phyloP scores from a whole-genome alignment of 2,888 invertebrate species.

The Fabriciana adippe region DNA sequence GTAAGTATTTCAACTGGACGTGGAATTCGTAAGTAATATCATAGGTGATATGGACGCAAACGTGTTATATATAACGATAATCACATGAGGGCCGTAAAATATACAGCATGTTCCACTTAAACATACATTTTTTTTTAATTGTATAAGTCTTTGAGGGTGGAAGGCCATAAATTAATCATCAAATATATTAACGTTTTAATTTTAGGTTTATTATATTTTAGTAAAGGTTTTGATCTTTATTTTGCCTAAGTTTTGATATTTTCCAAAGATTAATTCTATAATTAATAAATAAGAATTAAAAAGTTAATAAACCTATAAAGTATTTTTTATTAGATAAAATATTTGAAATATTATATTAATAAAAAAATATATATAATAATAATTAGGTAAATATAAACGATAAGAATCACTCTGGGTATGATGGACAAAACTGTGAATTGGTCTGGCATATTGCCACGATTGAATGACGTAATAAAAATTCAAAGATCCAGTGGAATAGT shows the following conservation, averaged over 20 bases:
- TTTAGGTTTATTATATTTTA: too few species aligned
- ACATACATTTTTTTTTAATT: too few species aligned
- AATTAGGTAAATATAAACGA: constrained; percentile 19
- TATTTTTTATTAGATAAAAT: too few species aligned
- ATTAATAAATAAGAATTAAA: too few species aligned
- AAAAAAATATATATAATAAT: background rate
- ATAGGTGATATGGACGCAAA: constrained; percentile 57
- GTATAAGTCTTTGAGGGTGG: too few species aligned
- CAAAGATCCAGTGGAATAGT: constrained; percentile 68
- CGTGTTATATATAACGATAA: constrained; percentile 62
- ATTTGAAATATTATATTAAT: too few species aligned
- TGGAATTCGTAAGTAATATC: constrained; percentile 60
- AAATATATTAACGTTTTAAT: too few species aligned
- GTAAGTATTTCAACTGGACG: constrained; percentile 53
- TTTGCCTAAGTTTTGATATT: too few species aligned
- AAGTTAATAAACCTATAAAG: too few species aligned
- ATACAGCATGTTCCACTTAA: constrained; percentile 58
- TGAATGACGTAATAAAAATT: constrained; percentile 73
- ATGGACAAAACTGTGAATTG: constrained; percentile 57
- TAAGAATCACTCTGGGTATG: constrained; percentile 58
- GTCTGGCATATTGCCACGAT: constrained; percentile 68
- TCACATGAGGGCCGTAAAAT: constrained; percentile 67
- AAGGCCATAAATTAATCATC: too few species aligned
- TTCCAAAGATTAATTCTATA: too few species aligned
- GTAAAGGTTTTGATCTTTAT: too few species aligned